A percentile compares a stretch with the other conserved stretches of the same genome.
These are phyloP conservation scores for Clivina fossor DNA, from an alignment of 2,888 invertebrate species.

Conservation along the genomic window DNA sequence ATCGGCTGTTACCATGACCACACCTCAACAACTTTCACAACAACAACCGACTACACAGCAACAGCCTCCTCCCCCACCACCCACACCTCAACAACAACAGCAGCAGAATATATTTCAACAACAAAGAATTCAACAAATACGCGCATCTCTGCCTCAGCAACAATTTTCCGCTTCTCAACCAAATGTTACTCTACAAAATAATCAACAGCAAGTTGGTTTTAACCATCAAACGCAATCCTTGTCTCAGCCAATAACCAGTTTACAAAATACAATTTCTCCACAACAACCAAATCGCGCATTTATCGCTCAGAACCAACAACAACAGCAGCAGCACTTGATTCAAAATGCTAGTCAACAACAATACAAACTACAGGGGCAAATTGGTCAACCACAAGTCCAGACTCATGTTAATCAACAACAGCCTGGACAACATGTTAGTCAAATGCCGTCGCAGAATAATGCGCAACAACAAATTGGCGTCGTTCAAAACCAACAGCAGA, in stretches of 20 bases:
- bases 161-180: slow-evolving; percentile 20
- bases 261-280: slow-evolving; percentile 43
- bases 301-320: slow-evolving; percentile 34
- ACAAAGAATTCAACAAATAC: slow-evolving; percentile 22
- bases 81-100: slow-evolving; percentile 38
- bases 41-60: slow-evolving; percentile 41
- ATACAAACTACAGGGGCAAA: slow-evolving; percentile 23
- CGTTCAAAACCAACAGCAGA: slow-evolving; percentile 19
- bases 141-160: slow-evolving; percentile 19
- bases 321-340: slow-evolving; percentile 40
- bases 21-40: slow-evolving; percentile 38
- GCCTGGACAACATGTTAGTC: slow-evolving; percentile 11
- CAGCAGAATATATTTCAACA: slow-evolving; percentile 30
- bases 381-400: slow-evolving; percentile 19
- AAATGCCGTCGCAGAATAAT: slow-evolving; percentile 35
- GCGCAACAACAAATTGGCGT: slow-evolving; percentile 39
- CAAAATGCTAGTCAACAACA: slow-evolving; percentile 41
- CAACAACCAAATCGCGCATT: slow-evolving; percentile 37
- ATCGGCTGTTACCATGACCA: slow-evolving; percentile 40
- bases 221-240: slow-evolving; percentile 19
- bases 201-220: slow-evolving; percentile 9
- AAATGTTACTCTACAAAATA: slow-evolving; percentile 16
- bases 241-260: slow-evolving; percentile 37
- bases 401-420: slow-evolving; percentile 16
- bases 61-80: slow-evolving; percentile 40